A percentile compares a stretch with the other conserved stretches of the same genome.
Evolutionary conservation across 2,797 vertebrate species (phyloP).

Genomic region (Fringilla coelebs): DNA sequence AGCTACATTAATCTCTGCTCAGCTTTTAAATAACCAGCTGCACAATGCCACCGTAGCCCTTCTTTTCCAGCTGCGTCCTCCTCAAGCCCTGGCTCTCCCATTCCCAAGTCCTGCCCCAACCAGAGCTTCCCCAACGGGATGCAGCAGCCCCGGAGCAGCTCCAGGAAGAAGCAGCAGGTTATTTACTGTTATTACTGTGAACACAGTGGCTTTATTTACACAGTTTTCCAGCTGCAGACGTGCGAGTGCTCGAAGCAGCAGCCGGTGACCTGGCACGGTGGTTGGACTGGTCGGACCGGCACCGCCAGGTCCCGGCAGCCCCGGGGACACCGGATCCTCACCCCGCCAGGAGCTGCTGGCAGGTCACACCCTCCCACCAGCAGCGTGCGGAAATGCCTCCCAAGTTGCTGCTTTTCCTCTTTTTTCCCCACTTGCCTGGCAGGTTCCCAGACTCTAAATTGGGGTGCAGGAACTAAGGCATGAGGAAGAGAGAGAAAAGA

Average conservation of each 20-base stretch:
- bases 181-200: neutral
- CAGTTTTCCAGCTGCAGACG: neutral
- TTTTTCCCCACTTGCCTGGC: rapidly evolving
- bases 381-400: rapidly evolving
- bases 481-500: neutral
- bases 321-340: neutral
- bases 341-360: neutral
- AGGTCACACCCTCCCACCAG: neutral
- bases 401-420: neutral
- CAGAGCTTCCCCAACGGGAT: rapidly evolving
- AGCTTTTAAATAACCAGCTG: neutral
- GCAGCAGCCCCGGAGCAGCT: neutral
- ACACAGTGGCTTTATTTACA: neutral
- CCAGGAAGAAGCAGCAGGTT: neutral
- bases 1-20: neutral
- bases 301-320: neutral
- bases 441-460: neutral
- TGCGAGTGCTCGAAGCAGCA: neutral
- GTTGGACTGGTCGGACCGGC: neutral
- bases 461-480: neutral
- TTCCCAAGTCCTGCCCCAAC: neutral
- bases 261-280: neutral
- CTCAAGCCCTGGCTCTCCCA: neutral
- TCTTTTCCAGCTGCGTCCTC: neutral
- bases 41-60: rapidly evolving